Base-by-base conservation (phyloP, 2,113 vertebrate species). In the Catharus minimus region DNA sequence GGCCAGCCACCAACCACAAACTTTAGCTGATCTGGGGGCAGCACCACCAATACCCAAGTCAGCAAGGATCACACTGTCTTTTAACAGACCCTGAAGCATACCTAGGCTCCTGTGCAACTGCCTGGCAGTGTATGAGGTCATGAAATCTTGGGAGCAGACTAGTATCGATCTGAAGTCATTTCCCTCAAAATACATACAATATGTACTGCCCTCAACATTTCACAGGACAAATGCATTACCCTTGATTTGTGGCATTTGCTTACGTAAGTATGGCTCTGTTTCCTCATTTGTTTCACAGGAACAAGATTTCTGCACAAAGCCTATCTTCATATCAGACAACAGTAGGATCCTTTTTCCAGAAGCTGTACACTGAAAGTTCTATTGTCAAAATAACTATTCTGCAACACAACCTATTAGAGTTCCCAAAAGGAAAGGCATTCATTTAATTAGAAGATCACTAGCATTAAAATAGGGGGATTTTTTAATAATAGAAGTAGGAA, bases 121-220 rank as follows among this genome's bases (percentile, higher is more conserved):
- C 10, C 38, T 38, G 38, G 24, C 26, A 72, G 8, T 1, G 3
- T 7, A 47, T 4, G 7, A 56, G 6, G 6, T 5, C 36, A 67
- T 17, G 5, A 2, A 3, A 19, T 13, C 56, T 5, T 18, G 6
- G 21, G 15, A 73, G 20, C 0, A 0, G 13, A 68, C 12, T 14
- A 62, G 8, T 43, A 43, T 5, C 69, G 28, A 28, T 53, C 15
- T 72, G 20, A 62, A 69, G 22, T 43, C 1, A 66, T 27, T 26
- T 82, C 26, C 18, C 16, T 18, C 19, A 5, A 47, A 87, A 47
- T 8, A 58, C 20, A 61, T 5, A 58, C 3, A 61, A 5, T 8
- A 11, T 4, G 12, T 65, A 76, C 20, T 27, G 24, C 13, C 20
- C 64, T 68, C 50, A 55, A 33, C 23, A 36, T 24, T 67, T 75